phyloP scores from a whole-genome alignment of 2,797 vertebrate species.

The Helicolenus hilgendorfi region DNA sequence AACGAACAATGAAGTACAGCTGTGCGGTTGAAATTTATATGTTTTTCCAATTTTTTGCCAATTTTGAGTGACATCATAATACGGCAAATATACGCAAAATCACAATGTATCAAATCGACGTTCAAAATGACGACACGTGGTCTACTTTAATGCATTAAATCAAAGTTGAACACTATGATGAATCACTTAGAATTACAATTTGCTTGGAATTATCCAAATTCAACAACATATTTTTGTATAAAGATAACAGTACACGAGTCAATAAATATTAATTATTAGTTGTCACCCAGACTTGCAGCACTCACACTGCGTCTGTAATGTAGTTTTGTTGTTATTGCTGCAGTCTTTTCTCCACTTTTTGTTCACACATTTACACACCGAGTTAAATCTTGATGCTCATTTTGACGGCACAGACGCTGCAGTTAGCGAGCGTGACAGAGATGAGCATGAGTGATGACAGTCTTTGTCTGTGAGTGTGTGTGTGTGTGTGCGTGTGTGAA shows the following conservation, averaged over 20 bases:
- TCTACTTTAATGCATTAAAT: neutral
- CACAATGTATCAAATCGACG: neutral
- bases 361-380: constrained; percentile 15
- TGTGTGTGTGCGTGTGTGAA: neutral
- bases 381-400: constrained; percentile 18
- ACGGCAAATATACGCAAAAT: neutral
- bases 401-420: constrained; percentile 43
- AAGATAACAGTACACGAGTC: neutral
- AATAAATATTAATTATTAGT: neutral
- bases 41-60: neutral
- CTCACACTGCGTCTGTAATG: neutral
- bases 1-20: neutral
- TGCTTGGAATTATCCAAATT: neutral
- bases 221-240: neutral
- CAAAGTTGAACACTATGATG: neutral
- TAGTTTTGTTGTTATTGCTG: neutral
- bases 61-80: neutral
- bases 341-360: neutral
- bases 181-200: neutral
- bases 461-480: neutral
- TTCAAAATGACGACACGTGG: neutral
- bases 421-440: constrained; percentile 20
- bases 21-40: neutral
- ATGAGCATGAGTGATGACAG: neutral
- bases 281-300: neutral